phyloP scores from a whole-genome alignment of 2,888 invertebrate genomes.

The Pecten maximus region DNA sequence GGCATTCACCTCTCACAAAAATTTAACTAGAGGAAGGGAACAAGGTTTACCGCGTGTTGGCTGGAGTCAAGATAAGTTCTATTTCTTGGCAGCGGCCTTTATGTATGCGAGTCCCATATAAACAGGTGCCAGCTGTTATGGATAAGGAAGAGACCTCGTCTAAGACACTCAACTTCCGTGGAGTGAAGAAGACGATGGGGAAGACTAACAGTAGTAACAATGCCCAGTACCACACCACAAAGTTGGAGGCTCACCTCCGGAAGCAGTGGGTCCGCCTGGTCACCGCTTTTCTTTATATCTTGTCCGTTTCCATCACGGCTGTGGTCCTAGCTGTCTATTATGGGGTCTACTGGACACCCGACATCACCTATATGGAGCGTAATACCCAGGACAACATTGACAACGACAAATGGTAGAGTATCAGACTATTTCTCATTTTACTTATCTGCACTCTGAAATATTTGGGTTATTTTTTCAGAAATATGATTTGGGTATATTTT shows the following conservation, averaged over 20 bases:
- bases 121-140: constrained; percentile 24
- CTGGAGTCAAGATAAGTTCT: not conserved
- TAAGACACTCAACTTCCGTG: constrained; percentile 16
- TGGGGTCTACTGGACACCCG: constrained; percentile 90
- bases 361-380: not conserved
- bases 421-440: not conserved
- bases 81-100: constrained; percentile 16
- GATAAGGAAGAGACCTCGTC: constrained; percentile 11
- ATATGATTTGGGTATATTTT: not conserved
- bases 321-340: constrained; percentile 97
- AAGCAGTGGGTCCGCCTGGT: constrained; percentile 94
- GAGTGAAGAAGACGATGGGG: constrained; percentile 10
- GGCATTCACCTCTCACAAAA: constrained; percentile 12
- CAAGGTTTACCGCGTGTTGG: not conserved
- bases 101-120: constrained; percentile 10
- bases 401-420: not conserved
- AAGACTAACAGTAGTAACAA: constrained; percentile 6
- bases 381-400: not conserved
- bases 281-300: constrained; percentile 95
- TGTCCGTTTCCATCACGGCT: constrained; percentile 95
- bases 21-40: not conserved
- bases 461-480: too few species aligned
- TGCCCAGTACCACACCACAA: constrained; percentile 18
- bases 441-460: not conserved
- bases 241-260: constrained; percentile 39